Conservation (phyloP, 2,113 vertebrate genomes). For the Phylloscopus trochilus region DNA sequence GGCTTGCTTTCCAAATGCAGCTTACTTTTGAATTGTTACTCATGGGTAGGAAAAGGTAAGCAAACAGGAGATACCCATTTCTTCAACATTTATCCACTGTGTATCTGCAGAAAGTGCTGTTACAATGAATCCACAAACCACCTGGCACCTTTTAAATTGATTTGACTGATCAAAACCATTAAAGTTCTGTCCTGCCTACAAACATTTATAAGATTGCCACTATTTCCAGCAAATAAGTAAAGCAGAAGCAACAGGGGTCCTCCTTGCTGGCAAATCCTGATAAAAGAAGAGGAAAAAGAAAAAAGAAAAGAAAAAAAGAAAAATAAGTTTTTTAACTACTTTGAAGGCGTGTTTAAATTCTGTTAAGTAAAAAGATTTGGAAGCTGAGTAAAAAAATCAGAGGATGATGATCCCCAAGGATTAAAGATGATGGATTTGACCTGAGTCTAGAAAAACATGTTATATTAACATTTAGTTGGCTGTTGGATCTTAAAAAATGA, state of each 20-base stretch:
- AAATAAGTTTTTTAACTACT: background rate
- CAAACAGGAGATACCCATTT: background rate
- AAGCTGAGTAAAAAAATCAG: conserved; percentile 23
- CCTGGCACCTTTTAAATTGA: background rate
- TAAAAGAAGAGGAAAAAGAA: background rate
- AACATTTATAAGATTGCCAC: background rate
- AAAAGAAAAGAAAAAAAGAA: background rate
- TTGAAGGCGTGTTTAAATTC: conserved; percentile 34
- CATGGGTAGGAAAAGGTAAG: background rate
- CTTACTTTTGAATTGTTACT: background rate
- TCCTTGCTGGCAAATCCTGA: background rate
- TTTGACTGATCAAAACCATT: background rate
- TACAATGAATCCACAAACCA: background rate
- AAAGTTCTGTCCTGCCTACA: background rate
- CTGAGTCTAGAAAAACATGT: background rate
- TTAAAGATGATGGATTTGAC: conserved; percentile 40
- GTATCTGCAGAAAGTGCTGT: background rate
- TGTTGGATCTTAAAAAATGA: background rate
- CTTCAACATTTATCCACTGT: background rate
- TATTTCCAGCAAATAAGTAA: background rate
- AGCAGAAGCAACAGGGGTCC: background rate
- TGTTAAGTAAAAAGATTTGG: conserved; percentile 2
- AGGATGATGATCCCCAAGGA: background rate
- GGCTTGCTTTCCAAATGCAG: background rate
- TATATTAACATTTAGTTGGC: background rate